These are phyloP conservation scores for Hippoglossus stenolepis DNA, from an alignment of 2,113 vertebrate genomes.

Conservation along the genomic window DNA sequence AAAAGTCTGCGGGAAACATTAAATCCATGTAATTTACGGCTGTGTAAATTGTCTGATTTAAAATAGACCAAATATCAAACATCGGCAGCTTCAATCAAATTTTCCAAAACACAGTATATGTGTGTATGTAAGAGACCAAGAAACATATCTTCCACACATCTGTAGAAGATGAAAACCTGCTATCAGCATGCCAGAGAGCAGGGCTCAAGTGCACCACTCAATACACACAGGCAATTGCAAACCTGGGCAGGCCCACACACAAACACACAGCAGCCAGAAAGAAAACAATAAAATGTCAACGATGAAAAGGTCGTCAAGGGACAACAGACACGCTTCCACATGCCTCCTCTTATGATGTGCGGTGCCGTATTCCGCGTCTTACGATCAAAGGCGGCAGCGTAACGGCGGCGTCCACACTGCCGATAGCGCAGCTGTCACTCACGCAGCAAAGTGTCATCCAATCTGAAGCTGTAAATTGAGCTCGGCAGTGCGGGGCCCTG, in stretches of 20 bases:
- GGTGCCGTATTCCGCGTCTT: neutral
- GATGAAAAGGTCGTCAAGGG: constrained; percentile 42
- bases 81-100: constrained; percentile 26
- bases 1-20: constrained; percentile 41
- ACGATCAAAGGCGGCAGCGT: constrained; percentile 23
- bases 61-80: constrained; percentile 40
- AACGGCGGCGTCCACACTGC: constrained; percentile 10
- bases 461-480: constrained; percentile 43
- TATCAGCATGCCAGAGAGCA: constrained; percentile 59
- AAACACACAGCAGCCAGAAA: constrained; percentile 23
- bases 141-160: neutral
- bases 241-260: constrained; percentile 4
- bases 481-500: neutral
- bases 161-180: constrained; percentile 46
- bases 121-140: neutral
- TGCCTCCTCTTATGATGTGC: constrained; percentile 16
- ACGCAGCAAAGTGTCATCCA: neutral
- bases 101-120: constrained; percentile 27
- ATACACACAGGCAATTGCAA: constrained; percentile 15
- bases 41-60: constrained; percentile 39
- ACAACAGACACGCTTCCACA: constrained; percentile 42
- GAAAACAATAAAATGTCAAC: constrained; percentile 54
- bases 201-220: constrained; percentile 31
- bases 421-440: constrained; percentile 33
- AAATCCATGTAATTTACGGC: constrained; percentile 45